Evolutionary conservation across 2,797 vertebrate genomes (phyloP).

Genomic region (Ataeniobius toweri): DNA sequence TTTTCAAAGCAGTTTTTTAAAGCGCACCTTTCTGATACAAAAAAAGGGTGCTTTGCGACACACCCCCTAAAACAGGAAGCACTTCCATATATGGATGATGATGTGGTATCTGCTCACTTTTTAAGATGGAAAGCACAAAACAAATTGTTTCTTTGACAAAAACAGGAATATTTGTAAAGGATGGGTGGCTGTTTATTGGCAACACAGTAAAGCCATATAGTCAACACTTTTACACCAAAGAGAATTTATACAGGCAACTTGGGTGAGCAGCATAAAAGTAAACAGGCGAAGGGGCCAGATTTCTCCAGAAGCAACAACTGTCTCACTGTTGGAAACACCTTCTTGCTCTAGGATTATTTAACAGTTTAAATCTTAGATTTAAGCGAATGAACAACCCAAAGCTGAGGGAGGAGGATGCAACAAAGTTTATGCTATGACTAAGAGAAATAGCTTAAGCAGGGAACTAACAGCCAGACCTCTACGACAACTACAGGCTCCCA

Average conservation of each 20-base stretch:
- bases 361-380: not conserved
- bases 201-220: not conserved
- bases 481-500: too few relatives aligned
- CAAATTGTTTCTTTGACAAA: too few relatives aligned
- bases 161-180: too few relatives aligned
- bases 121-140: too few relatives aligned
- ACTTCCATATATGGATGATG: not conserved
- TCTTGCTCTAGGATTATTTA: not conserved
- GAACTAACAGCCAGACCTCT: too few relatives aligned
- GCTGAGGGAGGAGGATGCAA: too few relatives aligned
- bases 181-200: not conserved
- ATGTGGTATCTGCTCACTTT: not conserved
- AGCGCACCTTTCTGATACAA: not conserved
- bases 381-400: too few relatives aligned
- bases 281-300: not conserved
- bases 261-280: not conserved
- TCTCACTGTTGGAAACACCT: not conserved
- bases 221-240: not conserved
- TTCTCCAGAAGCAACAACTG: not conserved
- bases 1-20: not conserved
- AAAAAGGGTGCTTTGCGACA: not conserved
- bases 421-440: too few relatives aligned
- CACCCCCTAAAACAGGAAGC: not conserved
- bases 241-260: not conserved
- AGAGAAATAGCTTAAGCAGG: too few relatives aligned